Conservation (phyloP, 1,140 invertebrate genomes). For the Polyergus mexicanus region DNA sequence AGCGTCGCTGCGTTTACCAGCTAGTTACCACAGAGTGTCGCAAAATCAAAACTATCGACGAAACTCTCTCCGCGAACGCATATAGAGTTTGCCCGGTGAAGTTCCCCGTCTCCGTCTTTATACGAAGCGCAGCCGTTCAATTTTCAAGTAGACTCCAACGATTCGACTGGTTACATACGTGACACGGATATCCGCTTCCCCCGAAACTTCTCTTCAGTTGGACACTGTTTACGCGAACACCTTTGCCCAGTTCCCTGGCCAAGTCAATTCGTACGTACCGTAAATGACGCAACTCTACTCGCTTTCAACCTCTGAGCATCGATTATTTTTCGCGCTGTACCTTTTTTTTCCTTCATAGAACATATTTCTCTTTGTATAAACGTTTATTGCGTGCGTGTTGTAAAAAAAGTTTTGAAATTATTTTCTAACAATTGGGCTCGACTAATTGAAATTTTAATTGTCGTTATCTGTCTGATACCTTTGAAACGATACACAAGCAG, state of each 20-base stretch:
- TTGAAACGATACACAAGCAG: constrained; percentile 66
- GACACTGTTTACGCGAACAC: neutral
- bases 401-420: neutral
- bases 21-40: constrained; percentile 49
- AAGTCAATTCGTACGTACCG: neutral
- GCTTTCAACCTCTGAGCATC: neutral
- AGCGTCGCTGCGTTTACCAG: constrained; percentile 54
- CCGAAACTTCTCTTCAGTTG: constrained; percentile 20
- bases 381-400: neutral
- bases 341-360: neutral
- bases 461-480: constrained; percentile 74
- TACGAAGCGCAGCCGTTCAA: constrained; percentile 24
- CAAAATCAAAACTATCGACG: constrained; percentile 70
- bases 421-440: constrained; percentile 37
- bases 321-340: neutral
- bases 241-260: constrained; percentile 12
- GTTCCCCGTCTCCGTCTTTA: constrained; percentile 2
- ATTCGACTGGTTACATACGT: constrained; percentile 52
- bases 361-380: neutral
- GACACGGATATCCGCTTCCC: constrained; percentile 39
- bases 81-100: constrained; percentile 45
- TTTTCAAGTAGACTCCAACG: constrained; percentile 38
- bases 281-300: neutral
- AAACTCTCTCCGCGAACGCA: constrained; percentile 25
- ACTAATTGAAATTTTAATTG: constrained; percentile 72